Percentiles rank a stretch among this genome's conserved stretches.
These are phyloP conservation scores for Cephalophus harveyi DNA, from an alignment of 2,113 vertebrate species.

Conservation along the genomic window DNA sequence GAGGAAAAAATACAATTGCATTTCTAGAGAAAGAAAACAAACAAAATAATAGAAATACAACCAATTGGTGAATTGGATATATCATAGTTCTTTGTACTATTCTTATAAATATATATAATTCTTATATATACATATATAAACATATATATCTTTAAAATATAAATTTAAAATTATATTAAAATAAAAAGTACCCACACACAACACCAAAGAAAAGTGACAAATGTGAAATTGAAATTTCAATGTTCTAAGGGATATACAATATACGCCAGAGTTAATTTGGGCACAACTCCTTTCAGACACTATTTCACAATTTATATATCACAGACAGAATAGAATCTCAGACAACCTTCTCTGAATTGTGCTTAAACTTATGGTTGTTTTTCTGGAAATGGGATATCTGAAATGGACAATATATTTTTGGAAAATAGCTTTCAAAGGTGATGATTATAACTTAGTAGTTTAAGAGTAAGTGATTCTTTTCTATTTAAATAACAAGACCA, in stretches of 20 bases:
- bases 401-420: neutral
- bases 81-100: neutral
- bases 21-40: neutral
- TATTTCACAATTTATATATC: neutral
- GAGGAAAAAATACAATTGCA: neutral
- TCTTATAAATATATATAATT: neutral
- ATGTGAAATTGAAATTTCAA: neutral
- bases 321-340: neutral
- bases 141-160: neutral
- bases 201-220: neutral
- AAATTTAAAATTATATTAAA: neutral
- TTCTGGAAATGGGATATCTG: neutral
- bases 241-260: neutral
- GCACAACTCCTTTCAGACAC: neutral
- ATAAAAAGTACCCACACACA: neutral
- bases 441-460: neutral
- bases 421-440: neutral
- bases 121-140: neutral
- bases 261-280: neutral
- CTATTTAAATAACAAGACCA: neutral
- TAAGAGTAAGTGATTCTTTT: neutral
- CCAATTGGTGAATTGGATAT: neutral
- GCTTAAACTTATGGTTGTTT: neutral
- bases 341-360: neutral
- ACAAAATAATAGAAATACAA: neutral